Conservation (phyloP, 2,888 invertebrate genomes). For the Salticus scenicus region DNA sequence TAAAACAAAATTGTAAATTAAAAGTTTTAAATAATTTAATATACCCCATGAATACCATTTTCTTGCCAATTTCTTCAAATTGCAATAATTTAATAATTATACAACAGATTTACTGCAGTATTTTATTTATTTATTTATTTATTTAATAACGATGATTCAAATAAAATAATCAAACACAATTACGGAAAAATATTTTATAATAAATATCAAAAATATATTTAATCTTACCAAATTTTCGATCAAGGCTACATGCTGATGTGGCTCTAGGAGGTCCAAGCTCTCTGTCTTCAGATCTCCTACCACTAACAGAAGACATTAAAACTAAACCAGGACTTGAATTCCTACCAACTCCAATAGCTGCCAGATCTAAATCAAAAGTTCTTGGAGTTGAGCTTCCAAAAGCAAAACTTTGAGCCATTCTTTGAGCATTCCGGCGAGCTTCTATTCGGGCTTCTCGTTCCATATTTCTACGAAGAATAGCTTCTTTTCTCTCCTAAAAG, state of each 20-base stretch:
- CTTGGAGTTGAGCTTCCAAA: slow-evolving; percentile 94
- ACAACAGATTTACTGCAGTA: too few species aligned
- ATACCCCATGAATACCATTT: too few species aligned
- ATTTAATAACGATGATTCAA: too few species aligned
- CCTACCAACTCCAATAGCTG: slow-evolving; percentile 81
- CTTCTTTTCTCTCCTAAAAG: slow-evolving; percentile 85
- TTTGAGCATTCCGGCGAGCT: slow-evolving; percentile 85
- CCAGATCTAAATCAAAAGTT: slow-evolving; percentile 76
- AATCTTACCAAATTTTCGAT: slow-evolving; percentile 66
- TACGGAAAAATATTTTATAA: too few species aligned
- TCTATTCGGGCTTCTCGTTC: slow-evolving; percentile 89
- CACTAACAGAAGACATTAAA: slow-evolving; percentile 56
- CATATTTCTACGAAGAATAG: slow-evolving; percentile 88
- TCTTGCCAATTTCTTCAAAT: too few species aligned
- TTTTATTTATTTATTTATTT: too few species aligned
- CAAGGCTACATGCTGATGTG: slow-evolving; percentile 62
- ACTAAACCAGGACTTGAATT: slow-evolving; percentile 76
- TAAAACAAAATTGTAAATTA: too few species aligned
- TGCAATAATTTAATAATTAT: too few species aligned
- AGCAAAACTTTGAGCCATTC: slow-evolving; percentile 86
- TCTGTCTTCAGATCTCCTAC: slow-evolving; percentile 55
- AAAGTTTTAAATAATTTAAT: too few species aligned
- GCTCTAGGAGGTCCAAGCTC: slow-evolving; percentile 48
- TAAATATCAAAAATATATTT: too few species aligned
- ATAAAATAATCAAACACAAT: too few species aligned